Conservation (phyloP, 2,797 vertebrate species). For the Ceryle rudis region DNA sequence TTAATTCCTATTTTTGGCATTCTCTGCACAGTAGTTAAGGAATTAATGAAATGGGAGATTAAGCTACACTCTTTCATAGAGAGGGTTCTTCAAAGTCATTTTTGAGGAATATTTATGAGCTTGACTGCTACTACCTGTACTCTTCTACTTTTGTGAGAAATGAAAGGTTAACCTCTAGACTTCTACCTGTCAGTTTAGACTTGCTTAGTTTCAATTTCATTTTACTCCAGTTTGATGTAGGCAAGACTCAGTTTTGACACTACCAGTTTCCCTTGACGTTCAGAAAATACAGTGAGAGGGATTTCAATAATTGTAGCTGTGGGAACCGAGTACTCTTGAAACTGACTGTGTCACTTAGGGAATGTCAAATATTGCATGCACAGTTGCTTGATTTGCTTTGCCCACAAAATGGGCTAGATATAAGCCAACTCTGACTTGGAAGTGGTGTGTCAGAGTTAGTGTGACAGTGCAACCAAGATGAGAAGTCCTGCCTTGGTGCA, state of each 20-base stretch:
- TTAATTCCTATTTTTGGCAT: slow-evolving; percentile 50
- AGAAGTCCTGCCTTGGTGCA: neutral
- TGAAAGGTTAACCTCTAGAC: slow-evolving; percentile 24
- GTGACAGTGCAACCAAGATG: neutral
- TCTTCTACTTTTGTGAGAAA: slow-evolving; percentile 22
- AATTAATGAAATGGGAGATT: slow-evolving; percentile 69
- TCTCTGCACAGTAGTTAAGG: slow-evolving; percentile 36
- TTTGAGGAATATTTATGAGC: slow-evolving; percentile 65
- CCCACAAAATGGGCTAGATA: neutral
- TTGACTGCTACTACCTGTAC: slow-evolving; percentile 35
- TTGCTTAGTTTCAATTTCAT: neutral
- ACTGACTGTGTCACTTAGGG: neutral
- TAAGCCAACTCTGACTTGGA: neutral
- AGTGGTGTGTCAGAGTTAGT: fast-evolving
- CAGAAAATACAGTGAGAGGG: neutral
- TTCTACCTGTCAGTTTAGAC: neutral
- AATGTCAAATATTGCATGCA: neutral
- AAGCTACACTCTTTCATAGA: slow-evolving; percentile 43
- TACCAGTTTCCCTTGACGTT: neutral
- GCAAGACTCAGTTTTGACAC: neutral
- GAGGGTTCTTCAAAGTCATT: slow-evolving; percentile 58
- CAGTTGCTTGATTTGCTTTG: neutral
- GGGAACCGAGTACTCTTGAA: neutral
- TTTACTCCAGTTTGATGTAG: neutral
- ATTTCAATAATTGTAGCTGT: neutral